These are phyloP conservation scores for Stenchaetothrips biformis DNA, from an alignment of 2,888 invertebrate species.

Conservation along the genomic window DNA sequence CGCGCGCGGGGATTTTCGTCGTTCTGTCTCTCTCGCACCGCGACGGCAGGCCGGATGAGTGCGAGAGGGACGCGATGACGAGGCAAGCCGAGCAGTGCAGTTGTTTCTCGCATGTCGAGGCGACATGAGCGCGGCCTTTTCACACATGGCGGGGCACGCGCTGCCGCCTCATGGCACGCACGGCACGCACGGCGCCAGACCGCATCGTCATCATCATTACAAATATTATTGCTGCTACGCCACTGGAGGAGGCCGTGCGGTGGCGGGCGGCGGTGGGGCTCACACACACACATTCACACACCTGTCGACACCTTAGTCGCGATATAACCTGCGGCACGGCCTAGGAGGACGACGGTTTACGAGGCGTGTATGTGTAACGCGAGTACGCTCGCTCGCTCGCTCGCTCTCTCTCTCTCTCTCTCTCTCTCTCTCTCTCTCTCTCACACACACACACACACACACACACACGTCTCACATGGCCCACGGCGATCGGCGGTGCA, in stretches of 20 bases:
- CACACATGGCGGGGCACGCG: not conserved
- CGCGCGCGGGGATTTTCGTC: no score
- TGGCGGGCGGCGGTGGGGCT: not conserved
- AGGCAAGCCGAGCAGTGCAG: no score
- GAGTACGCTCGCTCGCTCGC: not conserved
- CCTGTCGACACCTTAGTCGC: not conserved
- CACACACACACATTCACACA: not conserved
- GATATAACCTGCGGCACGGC: not conserved
- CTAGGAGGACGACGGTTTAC: not conserved
- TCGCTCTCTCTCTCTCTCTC: no score
- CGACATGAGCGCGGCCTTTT: not conserved
- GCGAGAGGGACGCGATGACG: no score
- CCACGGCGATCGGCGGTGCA: not conserved
- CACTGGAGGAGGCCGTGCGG: not conserved
- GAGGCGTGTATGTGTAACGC: slow-evolving; percentile 15
- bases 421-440: no score
- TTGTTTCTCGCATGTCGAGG: no score
- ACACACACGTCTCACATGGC: not conserved
- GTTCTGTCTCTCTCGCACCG: no score
- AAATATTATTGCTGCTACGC: not conserved
- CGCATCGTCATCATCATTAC: not conserved
- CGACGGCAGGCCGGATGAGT: no score
- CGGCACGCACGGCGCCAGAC: not conserved
- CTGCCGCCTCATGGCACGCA: not conserved
- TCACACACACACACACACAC: no score